Evolutionary conservation across 2,113 vertebrate genomes (phyloP), one percentile per base, ranked within the genome.

Genomic region (Riparia riparia): DNA sequence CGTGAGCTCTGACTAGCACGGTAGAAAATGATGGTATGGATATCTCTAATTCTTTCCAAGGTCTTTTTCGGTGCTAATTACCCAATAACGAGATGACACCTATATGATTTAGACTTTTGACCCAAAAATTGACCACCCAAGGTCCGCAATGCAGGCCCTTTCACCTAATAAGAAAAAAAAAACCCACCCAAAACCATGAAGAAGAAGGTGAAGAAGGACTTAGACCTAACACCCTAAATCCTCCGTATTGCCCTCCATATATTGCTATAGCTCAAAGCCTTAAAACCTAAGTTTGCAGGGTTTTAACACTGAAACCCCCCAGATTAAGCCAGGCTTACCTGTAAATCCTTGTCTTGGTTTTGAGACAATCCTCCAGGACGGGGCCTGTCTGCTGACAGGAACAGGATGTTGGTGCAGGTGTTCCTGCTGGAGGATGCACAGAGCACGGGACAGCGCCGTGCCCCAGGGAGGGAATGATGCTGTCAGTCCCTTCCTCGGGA

Each of bases 81-180:
- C n/a, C n/a, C n/a, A 58, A 17, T 58, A 58, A 37, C 9, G 9
- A 58, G n/a, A 16, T 58, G n/a, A 34, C 22, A 37, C n/a, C n/a
- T 15, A 3, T 34, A 58, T 58, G 24, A 24, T 58, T 58, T 58
- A 34, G 24, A 24, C 21, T 58, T 58, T 58, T 58, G 14, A 22
- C 32, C n/a, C 56, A 24, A 24, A 24, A 24, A 34, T 34, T 58
- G 56, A 24, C 21, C 14, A 15, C 32, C 21, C 14, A 58, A 58
- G 56, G n/a, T 10, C n/a, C 3, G 1, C 21, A 58, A 34, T 58
- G 14, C 2, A 1, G n/a, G 34, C 21, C 22, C 8, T 58, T 58
- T 25, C 22, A 34, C 57, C 57, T 14, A 58, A 17, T 25, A 34
- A 34, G 14, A 16, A 34, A 58, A 57, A 58, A 58, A 42, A 37